These are phyloP conservation scores for Melanaphis sacchari DNA, from an alignment of 1,140 invertebrate species.

Conservation along the genomic window DNA sequence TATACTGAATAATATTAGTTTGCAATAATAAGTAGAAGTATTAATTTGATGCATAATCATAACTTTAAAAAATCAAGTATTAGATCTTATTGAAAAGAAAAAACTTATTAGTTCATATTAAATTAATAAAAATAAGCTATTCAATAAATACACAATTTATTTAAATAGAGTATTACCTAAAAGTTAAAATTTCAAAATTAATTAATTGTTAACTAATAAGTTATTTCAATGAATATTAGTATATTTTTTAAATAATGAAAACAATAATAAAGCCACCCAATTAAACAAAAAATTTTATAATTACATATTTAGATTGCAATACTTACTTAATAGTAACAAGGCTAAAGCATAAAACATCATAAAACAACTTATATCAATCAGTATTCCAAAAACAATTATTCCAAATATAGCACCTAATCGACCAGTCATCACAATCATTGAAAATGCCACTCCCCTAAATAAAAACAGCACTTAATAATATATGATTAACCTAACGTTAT, in stretches of 20 bases:
- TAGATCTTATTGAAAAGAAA: too few relatives aligned
- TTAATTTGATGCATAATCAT: neutral
- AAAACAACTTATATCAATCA: conserved; percentile 8
- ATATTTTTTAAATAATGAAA: neutral
- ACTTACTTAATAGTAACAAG: neutral
- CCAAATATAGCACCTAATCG: conserved; percentile 29
- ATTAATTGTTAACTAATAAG: too few relatives aligned
- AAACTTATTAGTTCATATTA: too few relatives aligned
- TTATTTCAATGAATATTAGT: too few relatives aligned
- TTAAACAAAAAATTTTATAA: neutral
- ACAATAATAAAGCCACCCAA: neutral
- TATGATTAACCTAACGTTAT: neutral
- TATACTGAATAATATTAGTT: neutral
- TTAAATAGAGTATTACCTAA: too few relatives aligned
- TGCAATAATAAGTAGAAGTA: neutral
- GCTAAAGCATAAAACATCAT: neutral
- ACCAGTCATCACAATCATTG: conserved; percentile 3
- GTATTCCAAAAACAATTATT: neutral
- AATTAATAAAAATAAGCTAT: too few relatives aligned
- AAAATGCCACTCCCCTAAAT: conserved; percentile 35
- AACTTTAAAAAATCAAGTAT: neutral
- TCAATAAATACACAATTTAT: too few relatives aligned
- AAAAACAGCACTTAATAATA: neutral
- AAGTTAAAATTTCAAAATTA: too few relatives aligned
- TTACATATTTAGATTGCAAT: neutral